A percentile compares a stretch with the other conserved stretches of the same genome.
These are phyloP conservation scores for Melopsittacus undulatus DNA, from an alignment of 2,797 vertebrate genomes.

Conservation along the genomic window DNA sequence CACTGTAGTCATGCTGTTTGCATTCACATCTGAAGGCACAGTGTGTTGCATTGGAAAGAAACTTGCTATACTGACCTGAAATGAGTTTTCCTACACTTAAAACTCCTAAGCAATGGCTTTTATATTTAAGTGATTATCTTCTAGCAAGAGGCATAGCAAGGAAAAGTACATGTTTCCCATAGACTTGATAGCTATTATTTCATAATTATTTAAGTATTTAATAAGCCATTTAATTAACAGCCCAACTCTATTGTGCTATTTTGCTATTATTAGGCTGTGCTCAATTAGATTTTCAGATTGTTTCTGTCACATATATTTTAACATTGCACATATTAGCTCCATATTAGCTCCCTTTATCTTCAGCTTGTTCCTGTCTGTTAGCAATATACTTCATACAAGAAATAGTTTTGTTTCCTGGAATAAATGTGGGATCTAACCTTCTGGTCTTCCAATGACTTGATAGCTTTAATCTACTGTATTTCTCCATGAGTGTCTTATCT, in stretches of 20 bases:
- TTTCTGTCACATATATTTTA: neutral
- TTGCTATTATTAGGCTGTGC: neutral
- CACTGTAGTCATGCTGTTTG: neutral
- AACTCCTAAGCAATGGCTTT: neutral
- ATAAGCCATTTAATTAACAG: no score
- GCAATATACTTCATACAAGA: neutral
- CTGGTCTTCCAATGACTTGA: neutral
- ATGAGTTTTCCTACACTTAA: neutral
- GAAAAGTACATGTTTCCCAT: neutral
- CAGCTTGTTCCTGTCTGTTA: neutral
- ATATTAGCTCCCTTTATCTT: neutral
- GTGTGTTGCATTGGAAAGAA: neutral
- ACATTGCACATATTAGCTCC: neutral
- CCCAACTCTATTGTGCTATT: no score
- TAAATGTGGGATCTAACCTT: neutral
- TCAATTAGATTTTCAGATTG: neutral
- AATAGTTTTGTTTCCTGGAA: neutral
- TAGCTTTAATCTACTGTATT: neutral
- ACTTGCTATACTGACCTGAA: neutral
- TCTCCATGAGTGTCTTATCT: accelerated
- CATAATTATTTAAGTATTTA: no score
- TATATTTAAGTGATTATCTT: neutral
- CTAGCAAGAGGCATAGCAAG: neutral
- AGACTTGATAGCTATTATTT: neutral
- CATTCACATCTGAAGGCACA: neutral